Conservation (phyloP, 23 tunicate species). For the Styela clava region DNA sequence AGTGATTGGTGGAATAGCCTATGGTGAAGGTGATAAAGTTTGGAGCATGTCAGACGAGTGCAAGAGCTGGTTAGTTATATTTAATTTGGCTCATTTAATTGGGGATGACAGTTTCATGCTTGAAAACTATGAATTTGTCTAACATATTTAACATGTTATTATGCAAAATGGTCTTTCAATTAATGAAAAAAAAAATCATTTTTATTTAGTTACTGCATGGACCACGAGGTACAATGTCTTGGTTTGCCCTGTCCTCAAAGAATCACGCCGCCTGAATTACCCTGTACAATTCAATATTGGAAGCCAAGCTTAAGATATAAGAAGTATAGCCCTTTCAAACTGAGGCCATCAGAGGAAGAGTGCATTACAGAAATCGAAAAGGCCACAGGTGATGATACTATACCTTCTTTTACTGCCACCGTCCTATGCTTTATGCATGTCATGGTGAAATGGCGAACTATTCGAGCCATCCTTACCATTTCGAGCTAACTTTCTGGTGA, state of each 20-base stretch:
- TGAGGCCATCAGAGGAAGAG: constrained; percentile 56
- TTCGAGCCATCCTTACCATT: too few relatives aligned
- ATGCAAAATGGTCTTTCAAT: too few relatives aligned
- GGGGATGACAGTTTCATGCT: too few relatives aligned
- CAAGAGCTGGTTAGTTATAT: constrained; percentile 87
- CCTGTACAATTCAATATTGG: constrained; percentile 86
- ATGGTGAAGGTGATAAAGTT: constrained; percentile 94
- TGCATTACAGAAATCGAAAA: constrained; percentile 64
- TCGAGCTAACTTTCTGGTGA: too few relatives aligned
- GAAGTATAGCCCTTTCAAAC: constrained; percentile 78
- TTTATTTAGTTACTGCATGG: constrained; percentile 95
- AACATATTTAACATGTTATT: not conserved
- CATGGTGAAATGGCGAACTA: not conserved
- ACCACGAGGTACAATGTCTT: constrained; percentile 88
- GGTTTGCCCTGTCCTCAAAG: constrained; percentile 93
- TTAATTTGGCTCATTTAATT: too few relatives aligned
- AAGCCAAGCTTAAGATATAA: constrained; percentile 23
- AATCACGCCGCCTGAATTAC: constrained; percentile 74
- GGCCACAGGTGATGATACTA: constrained; percentile 54
- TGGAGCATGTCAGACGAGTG: constrained; percentile 97
- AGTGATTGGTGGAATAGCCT: constrained; percentile 72
- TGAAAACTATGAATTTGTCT: not conserved
- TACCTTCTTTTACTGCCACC: not conserved
- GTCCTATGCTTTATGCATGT: not conserved
- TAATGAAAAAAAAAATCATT: too few relatives aligned